phyloP scores from a whole-genome alignment of 2,113 vertebrate genomes.

The Steatornis caripensis region DNA sequence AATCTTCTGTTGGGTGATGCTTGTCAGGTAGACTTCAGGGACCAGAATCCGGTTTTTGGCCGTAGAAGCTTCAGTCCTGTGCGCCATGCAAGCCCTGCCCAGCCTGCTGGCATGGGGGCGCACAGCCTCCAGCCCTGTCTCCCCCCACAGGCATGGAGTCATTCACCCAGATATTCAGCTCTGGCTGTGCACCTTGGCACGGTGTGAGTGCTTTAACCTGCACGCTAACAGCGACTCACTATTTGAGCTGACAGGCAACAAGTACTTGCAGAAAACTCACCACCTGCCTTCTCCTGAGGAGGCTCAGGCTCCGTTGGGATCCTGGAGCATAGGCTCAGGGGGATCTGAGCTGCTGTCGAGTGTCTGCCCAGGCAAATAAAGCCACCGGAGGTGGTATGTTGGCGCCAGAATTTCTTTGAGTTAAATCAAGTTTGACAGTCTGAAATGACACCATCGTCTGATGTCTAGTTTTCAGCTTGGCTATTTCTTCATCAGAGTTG shows the following conservation, averaged over 20 bases:
- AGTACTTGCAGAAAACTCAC: neutral
- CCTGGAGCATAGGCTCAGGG: neutral
- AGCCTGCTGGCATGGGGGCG: fast-evolving
- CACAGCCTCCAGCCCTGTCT: neutral
- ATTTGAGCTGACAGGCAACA: neutral
- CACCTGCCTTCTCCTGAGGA: neutral
- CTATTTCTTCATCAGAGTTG: neutral
- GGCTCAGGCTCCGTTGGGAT: fast-evolving
- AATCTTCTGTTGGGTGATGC: neutral
- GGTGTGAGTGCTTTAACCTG: neutral
- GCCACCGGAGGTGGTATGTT: fast-evolving
- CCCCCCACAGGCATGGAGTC: fast-evolving
- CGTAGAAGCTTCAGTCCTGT: neutral
- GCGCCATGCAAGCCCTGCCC: fast-evolving
- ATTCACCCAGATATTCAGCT: neutral
- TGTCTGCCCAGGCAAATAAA: neutral
- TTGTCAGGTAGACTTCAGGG: neutral
- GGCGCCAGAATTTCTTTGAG: neutral
- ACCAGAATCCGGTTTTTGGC: neutral
- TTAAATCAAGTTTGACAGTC: neutral
- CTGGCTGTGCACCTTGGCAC: neutral
- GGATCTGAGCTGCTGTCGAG: neutral
- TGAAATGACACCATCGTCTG: neutral
- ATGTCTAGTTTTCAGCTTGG: neutral
- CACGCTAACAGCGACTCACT: fast-evolving